Evolutionary conservation across 2,888 invertebrate genomes (phyloP).

Genomic region (Latrodectus hesperus): DNA sequence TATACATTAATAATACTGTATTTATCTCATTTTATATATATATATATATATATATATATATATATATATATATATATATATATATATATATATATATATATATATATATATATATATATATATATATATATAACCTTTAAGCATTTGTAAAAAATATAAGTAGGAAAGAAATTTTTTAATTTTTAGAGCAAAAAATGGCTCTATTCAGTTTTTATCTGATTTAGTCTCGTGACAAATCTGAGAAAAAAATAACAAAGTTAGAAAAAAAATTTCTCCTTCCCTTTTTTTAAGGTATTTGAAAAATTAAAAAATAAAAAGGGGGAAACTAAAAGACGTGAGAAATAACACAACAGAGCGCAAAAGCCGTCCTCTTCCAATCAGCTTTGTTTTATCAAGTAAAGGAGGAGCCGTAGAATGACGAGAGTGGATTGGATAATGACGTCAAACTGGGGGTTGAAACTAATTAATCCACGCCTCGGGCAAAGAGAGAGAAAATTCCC

Average conservation of each 20-base stretch:
- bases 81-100: no score
- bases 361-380: constrained; percentile 19
- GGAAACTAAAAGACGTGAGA: neutral
- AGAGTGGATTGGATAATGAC: constrained; percentile 27
- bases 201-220: neutral
- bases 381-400: neutral
- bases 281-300: no score
- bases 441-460: constrained; percentile 17
- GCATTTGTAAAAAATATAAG: no score
- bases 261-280: neutral
- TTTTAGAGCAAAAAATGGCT: neutral
- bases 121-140: no score
- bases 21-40: no score
- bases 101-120: no score
- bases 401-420: constrained; percentile 8
- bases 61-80: no score
- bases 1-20: no score
- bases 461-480: constrained; percentile 35
- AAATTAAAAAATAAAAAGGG: neutral
- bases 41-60: no score
- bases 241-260: neutral
- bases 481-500: constrained; percentile 6
- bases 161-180: neutral
- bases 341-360: constrained; percentile 1
- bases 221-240: neutral